Evolutionary conservation across 2,113 vertebrate genomes (phyloP), one percentile per base, ranked within the genome.

Genomic region (Columba livia): DNA sequence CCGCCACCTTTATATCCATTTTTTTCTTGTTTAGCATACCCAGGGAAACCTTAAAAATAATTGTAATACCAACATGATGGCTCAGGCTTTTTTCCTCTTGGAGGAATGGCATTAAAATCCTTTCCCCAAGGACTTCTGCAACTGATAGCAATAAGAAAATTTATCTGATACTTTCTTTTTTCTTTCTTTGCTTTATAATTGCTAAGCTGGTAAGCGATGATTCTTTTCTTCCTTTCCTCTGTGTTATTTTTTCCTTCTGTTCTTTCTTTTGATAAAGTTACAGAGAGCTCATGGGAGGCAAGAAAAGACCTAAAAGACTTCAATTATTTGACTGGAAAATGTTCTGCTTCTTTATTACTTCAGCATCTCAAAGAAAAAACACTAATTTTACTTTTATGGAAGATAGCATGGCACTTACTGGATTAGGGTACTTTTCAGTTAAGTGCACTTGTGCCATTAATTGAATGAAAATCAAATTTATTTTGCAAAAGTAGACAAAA

Each of bases 281-380:
- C 18, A 15, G 36, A 92, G 25, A 90, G 70, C 73, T 73, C 87
- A 57, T 64, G 91, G 88, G 85, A 97, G 78, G 85, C 40, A 77
- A 82, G 50, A 95, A 75, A 97, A 91, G 57, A 65, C 82, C 91
- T 95, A 96, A 84, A 96, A 91, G 70, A 64, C 62, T 96, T 95
- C 94, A 95, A 95, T 96, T 97, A 93, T 95, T 80, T 90, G 66
- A 95, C 89, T 83, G 88, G 58, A 96, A 97, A 96, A 85, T 79
- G 54, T 93, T 48, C 36, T 84, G 38, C 15, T 24, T 92, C 95
- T 97, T 95, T 91, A 71, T 93, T 90, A 91, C 71, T 95, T 94
- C 69, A 85, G 19, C 14, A 42, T 79, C 90, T 38, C 65, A 58
- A 91, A 42, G 56, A 93, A 95, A 91, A 95, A 8, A 0, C 51